Evolutionary conservation across 2,797 vertebrate genomes (phyloP), one percentile per base, ranked within the genome.

Genomic region (Scarus forsteni): DNA sequence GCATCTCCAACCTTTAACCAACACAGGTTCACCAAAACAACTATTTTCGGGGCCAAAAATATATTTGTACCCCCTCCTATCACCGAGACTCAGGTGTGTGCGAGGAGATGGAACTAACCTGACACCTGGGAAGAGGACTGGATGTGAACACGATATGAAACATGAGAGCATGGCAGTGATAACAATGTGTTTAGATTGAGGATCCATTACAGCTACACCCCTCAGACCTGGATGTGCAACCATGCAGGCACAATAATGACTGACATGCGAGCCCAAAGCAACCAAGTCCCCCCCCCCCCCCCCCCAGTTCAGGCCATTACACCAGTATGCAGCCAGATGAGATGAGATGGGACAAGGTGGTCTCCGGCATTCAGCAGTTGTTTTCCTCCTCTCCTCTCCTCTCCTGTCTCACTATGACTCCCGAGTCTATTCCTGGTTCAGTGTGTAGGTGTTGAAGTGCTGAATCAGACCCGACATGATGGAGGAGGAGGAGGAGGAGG

Each of bases 371-470:
- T 35, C 52, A 77, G 78, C 75, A 62, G 77, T 72, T 70, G 71
- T 77, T 73, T 83, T 79, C 51, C 73, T 77, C 48, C 57, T 80
- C 70, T 79, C 51, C 73, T 77, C 48, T 60, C 78, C 70, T 75
- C 77, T 72, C 74, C 54, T 58, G 77, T 85, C 77, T 86, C 79
- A 73, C 71, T 77, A 36, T 75, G 75, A 85, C 79, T 82, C 70
- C 80, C 42, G 81, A 73, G 35, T 88, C 89, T 92, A 92, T 92
- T 93, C 83, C 89, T 74, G 86, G 88, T 81, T 84, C 59, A 50
- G 55, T 86, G 88, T 90, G 91, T 90, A 89, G 89, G 92, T 86
- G 90, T 88, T 89, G 83, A 89, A 91, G 87, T 91, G 89, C 88
- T 92, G 91, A 93, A 90, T 91, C 91, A 90, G 86, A 91, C 81